A percentile compares a stretch with the other conserved stretches of the same genome.
Conservation (phyloP, 1,140 invertebrate species). For the Pseudomyrmex cubaensis region DNA sequence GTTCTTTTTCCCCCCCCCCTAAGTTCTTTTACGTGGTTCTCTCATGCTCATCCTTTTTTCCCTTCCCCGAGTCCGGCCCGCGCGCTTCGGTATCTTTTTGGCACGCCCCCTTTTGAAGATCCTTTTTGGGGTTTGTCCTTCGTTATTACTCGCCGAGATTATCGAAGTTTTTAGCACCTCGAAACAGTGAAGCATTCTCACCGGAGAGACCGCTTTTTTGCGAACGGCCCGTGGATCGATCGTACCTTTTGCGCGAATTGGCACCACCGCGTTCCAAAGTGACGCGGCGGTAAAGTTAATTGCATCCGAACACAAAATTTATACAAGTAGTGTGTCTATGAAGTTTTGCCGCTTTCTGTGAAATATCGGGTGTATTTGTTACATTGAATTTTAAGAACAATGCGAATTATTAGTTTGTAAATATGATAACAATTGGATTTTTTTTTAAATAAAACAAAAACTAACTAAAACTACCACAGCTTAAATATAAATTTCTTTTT, state of each 20-base stretch:
- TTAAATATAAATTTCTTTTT: no score
- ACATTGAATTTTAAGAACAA: neutral
- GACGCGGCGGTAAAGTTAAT: slow-evolving; percentile 56
- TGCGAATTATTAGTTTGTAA: neutral
- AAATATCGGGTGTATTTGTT: slow-evolving; percentile 43
- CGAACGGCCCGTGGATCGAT: slow-evolving; percentile 43
- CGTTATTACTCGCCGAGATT: slow-evolving; percentile 68
- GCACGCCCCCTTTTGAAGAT: slow-evolving; percentile 39
- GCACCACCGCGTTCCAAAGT: slow-evolving; percentile 19
- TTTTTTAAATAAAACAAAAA: no score
- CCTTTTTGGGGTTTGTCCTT: slow-evolving; percentile 64
- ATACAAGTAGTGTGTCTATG: slow-evolving; percentile 12
- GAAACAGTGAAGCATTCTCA: slow-evolving; percentile 12
- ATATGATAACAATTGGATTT: no score
- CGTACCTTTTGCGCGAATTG: slow-evolving; percentile 36
- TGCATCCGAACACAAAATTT: slow-evolving; percentile 49
- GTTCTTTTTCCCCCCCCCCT: slow-evolving; percentile 35
- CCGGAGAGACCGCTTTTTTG: neutral
- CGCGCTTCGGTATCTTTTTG: slow-evolving; percentile 53
- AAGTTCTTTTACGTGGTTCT: slow-evolving; percentile 47
- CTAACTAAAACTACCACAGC: no score
- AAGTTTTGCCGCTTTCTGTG: slow-evolving; percentile 32
- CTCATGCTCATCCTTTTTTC: slow-evolving; percentile 57
- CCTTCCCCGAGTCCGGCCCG: neutral
- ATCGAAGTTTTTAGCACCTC: slow-evolving; percentile 71